These are phyloP conservation scores for Pseudois nayaur DNA, from an alignment of 2,113 vertebrate genomes.

Conservation along the genomic window DNA sequence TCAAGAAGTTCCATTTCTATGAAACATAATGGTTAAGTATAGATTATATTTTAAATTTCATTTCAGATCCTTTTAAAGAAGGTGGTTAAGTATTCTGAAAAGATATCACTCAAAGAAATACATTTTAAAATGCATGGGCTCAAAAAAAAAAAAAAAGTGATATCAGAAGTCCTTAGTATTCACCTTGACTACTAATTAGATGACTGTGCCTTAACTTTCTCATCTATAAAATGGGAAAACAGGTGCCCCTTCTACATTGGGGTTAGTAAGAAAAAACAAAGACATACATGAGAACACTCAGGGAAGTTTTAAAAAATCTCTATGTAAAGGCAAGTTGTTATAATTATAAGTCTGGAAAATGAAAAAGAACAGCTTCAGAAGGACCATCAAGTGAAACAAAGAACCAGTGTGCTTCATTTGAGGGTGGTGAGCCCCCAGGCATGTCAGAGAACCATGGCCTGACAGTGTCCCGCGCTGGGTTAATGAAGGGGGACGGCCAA, in stretches of 20 bases:
- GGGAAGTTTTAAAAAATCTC: not conserved
- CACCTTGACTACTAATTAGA: not conserved
- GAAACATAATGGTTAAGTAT: not conserved
- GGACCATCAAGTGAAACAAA: not conserved
- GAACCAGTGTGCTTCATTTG: not conserved
- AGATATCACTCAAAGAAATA: not conserved
- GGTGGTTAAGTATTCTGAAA: not conserved
- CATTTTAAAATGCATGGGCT: not conserved
- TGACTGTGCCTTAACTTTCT: not conserved
- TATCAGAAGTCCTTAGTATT: not conserved
- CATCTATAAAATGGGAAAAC: not conserved
- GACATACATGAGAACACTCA: not conserved
- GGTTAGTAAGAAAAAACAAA: not conserved
- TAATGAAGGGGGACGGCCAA: not conserved
- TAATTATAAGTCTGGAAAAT: not conserved
- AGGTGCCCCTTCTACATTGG: not conserved
- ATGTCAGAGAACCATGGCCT: not conserved
- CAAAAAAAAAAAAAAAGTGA: not conserved
- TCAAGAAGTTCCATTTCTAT: not conserved
- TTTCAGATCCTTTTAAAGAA: not conserved
- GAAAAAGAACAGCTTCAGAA: not conserved
- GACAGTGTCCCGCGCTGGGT: not conserved
- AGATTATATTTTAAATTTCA: slow-evolving; percentile 4
- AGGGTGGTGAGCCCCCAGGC: not conserved
- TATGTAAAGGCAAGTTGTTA: not conserved